Conservation (phyloP, 1,140 invertebrate genomes). For the Diploscapter pachys region DNA sequence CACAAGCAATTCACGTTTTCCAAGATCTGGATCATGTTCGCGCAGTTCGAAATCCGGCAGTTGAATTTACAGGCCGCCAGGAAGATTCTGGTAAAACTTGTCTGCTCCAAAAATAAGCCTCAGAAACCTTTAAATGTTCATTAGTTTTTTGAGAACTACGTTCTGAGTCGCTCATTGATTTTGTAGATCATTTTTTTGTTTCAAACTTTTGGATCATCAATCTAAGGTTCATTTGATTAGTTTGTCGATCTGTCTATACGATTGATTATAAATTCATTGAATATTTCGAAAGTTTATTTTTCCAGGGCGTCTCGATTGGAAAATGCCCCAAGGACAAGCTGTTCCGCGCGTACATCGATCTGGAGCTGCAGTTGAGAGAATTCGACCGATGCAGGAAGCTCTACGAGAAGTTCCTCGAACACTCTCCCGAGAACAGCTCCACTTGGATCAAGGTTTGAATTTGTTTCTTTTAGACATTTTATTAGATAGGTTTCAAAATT, state of each 20-base stretch:
- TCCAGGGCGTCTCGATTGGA: slow-evolving; percentile 80
- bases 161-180: no score
- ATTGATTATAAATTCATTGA: background rate
- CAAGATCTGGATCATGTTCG: slow-evolving; percentile 93
- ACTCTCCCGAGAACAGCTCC: slow-evolving; percentile 90
- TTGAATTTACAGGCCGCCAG: slow-evolving; percentile 82
- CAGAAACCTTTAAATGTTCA: no score
- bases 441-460: slow-evolving; percentile 81
- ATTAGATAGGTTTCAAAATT: no score
- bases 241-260: background rate
- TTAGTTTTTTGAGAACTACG: no score
- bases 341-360: slow-evolving; percentile 92
- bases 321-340: slow-evolving; percentile 95
- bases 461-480: background rate
- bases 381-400: slow-evolving; percentile 87
- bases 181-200: no score
- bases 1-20: slow-evolving; percentile 98
- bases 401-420: slow-evolving; percentile 95
- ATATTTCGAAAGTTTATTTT: slow-evolving; percentile 8
- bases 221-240: no score
- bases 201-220: no score
- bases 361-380: slow-evolving; percentile 94
- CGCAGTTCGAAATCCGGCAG: slow-evolving; percentile 93
- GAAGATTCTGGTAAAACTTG: slow-evolving; percentile 72
- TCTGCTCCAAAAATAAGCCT: background rate